A percentile compares a stretch with the other conserved stretches of the same genome.
These are phyloP conservation scores for Pseudochaenichthys georgianus DNA, from an alignment of 2,797 vertebrate species.

Conservation along the genomic window DNA sequence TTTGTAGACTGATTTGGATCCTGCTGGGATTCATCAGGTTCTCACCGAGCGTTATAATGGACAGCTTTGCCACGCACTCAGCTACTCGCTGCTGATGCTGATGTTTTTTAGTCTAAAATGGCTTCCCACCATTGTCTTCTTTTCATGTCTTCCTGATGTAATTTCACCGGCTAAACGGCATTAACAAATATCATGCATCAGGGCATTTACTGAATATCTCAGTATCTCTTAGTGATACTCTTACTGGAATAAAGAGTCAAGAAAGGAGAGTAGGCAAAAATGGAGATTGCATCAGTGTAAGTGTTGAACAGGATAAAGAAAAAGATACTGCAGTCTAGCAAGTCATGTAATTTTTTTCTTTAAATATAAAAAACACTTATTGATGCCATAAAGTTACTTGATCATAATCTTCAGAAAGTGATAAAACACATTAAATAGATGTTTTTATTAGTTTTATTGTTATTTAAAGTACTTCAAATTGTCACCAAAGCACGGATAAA, in stretches of 20 bases:
- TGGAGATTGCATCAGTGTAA: constrained; percentile 7
- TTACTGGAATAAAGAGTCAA: constrained; percentile 15
- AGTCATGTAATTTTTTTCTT: neutral
- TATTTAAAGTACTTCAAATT: constrained; percentile 4
- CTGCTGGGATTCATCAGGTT: constrained; percentile 74
- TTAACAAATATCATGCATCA: constrained; percentile 10
- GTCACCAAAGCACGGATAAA: neutral
- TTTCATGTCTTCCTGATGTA: constrained; percentile 58
- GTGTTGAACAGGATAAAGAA: constrained; percentile 26
- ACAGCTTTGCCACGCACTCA: constrained; percentile 45
- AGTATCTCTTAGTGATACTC: constrained; percentile 35
- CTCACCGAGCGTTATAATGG: constrained; percentile 61
- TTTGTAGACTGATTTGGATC: constrained; percentile 57
- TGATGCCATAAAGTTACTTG: constrained; percentile 2
- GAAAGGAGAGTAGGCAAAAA: constrained; percentile 25
- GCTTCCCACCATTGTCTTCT: constrained; percentile 51
- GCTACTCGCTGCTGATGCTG: constrained; percentile 42
- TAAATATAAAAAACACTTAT: neutral
- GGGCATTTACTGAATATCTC: constrained; percentile 42
- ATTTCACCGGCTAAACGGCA: constrained; percentile 54
- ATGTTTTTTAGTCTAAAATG: constrained; percentile 50
- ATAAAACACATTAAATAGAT: neutral
- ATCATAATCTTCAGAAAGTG: constrained; percentile 17
- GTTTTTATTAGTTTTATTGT: neutral
- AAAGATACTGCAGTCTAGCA: constrained; percentile 3